Evolutionary conservation across 2,888 invertebrate genomes (phyloP).

Genomic region (Argyresthia goedartella): DNA sequence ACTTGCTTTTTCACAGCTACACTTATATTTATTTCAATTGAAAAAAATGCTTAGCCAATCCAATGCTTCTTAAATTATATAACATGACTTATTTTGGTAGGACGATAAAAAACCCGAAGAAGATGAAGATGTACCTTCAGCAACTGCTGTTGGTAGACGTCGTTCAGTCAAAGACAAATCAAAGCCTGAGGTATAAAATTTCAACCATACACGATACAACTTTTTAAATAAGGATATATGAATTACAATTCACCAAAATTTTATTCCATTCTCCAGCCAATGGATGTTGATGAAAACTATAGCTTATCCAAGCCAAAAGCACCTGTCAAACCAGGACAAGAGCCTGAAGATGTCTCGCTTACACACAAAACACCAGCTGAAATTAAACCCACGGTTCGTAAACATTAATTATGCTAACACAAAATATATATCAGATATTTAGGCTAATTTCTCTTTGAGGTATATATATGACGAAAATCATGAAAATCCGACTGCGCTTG

Average conservation of each 20-base stretch:
- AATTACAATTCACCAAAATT: no score
- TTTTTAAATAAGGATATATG: no score
- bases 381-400: slow-evolving; percentile 59
- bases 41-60: no score
- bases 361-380: slow-evolving; percentile 64
- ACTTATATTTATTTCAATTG: no score
- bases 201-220: not conserved
- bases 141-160: slow-evolving; percentile 47
- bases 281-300: slow-evolving; percentile 62
- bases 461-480: no score
- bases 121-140: slow-evolving; percentile 43
- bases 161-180: slow-evolving; percentile 59
- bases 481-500: no score
- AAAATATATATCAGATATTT: not conserved
- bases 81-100: slow-evolving; percentile 14
- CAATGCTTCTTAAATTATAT: no score
- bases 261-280: slow-evolving; percentile 33
- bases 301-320: slow-evolving; percentile 49
- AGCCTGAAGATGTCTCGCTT: slow-evolving; percentile 58
- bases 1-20: no score
- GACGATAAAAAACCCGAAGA: slow-evolving; percentile 36
- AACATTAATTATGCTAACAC: not conserved
- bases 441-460: no score
- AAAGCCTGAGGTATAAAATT: slow-evolving; percentile 42
- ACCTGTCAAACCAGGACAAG: slow-evolving; percentile 45